Percentiles rank a stretch among this genome's conserved stretches.
These are phyloP conservation scores for Lordiphosa stackelbergi DNA, from an alignment of 1,140 invertebrate species.

Conservation along the genomic window DNA sequence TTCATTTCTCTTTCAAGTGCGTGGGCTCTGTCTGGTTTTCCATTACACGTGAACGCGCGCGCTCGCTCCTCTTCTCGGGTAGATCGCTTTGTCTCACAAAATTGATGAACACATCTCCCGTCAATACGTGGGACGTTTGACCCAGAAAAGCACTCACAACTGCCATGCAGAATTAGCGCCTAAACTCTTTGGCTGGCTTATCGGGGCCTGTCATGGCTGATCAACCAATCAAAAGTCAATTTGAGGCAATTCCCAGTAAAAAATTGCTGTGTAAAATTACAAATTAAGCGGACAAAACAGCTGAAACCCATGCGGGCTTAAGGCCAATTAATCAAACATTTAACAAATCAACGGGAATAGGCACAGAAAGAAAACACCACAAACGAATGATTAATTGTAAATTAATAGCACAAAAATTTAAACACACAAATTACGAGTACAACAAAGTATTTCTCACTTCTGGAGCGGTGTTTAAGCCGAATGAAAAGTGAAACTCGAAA, in stretches of 20 bases:
- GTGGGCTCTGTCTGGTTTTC: constrained; percentile 55
- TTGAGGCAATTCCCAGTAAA: constrained; percentile 46
- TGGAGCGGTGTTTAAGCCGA: constrained; percentile 20
- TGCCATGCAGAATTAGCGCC: constrained; percentile 37
- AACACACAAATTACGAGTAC: constrained; percentile 26
- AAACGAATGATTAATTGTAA: constrained; percentile 61
- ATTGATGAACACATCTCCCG: constrained; percentile 53
- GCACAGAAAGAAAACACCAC: constrained; percentile 8
- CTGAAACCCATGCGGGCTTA: constrained; percentile 52
- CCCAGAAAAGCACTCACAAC: constrained; percentile 37
- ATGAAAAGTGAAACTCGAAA: constrained; percentile 69
- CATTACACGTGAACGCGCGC: constrained; percentile 35
- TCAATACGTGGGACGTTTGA: constrained; percentile 36
- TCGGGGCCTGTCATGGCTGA: constrained; percentile 49
- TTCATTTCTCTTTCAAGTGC: constrained; percentile 42
- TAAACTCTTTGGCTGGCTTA: constrained; percentile 27
- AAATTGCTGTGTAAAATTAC: constrained; percentile 69
- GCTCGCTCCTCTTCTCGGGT: background rate
- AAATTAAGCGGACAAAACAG: constrained; percentile 51
- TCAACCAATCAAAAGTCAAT: constrained; percentile 61
- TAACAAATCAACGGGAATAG: constrained; percentile 64
- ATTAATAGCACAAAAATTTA: constrained; percentile 47
- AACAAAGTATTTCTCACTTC: constrained; percentile 10
- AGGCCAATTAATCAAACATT: constrained; percentile 67
- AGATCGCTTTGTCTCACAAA: constrained; percentile 37